Evolutionary conservation across 1,140 invertebrate genomes (phyloP).

Genomic region (Hylaeus volcanicus): DNA sequence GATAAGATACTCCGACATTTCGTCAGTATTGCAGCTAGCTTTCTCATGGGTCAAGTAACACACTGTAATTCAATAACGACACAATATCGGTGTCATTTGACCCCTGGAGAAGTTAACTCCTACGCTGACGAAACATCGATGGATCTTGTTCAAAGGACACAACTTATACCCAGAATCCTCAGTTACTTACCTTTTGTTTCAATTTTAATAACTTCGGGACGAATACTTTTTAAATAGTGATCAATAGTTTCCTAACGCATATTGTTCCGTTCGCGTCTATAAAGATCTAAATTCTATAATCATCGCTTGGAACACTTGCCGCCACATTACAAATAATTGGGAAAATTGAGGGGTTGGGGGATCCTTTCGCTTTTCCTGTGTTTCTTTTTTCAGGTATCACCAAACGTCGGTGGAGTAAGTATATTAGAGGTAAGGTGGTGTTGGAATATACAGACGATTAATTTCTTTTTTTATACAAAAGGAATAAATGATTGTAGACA

Average conservation of each 20-base stretch:
- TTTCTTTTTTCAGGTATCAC: slow-evolving; percentile 43
- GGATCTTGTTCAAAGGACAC: no score
- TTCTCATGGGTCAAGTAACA: no score
- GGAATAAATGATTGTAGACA: slow-evolving; percentile 39
- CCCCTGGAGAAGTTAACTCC: no score
- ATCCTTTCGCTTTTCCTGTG: slow-evolving; percentile 41
- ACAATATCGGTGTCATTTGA: no score
- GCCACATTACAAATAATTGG: slow-evolving; percentile 36
- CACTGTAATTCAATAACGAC: no score
- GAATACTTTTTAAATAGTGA: neutral
- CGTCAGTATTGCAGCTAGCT: no score
- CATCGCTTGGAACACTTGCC: slow-evolving; percentile 53
- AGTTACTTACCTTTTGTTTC: no score
- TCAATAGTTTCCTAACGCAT: neutral
- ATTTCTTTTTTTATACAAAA: slow-evolving; percentile 25
- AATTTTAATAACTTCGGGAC: neutral
- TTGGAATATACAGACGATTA: slow-evolving; percentile 15
- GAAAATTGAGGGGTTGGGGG: slow-evolving; percentile 6
- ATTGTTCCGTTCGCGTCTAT: neutral
- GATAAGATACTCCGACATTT: no score
- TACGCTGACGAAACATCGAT: no score
- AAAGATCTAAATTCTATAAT: slow-evolving; percentile 18
- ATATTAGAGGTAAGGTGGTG: slow-evolving; percentile 43
- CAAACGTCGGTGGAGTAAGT: slow-evolving; percentile 34
- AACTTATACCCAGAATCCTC: no score